phyloP scores from a whole-genome alignment of 2,797 vertebrate species.

The Gobio occitaniae region DNA sequence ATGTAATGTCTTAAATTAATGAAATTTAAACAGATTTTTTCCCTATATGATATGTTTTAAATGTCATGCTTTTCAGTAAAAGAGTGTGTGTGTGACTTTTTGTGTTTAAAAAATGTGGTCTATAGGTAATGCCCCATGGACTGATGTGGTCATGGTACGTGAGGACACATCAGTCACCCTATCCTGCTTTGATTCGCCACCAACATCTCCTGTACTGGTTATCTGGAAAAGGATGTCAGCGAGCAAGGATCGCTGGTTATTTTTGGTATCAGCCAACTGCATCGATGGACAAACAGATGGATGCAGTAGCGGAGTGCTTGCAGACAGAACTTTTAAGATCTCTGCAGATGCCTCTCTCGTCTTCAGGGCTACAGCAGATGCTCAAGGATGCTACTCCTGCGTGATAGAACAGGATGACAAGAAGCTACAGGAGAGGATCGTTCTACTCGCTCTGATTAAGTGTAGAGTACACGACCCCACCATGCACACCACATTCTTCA shows the following conservation, averaged over 20 bases:
- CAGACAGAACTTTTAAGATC: constrained; percentile 66
- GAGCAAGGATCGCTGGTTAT: constrained; percentile 60
- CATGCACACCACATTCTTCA: background rate
- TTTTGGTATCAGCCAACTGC: constrained; percentile 69
- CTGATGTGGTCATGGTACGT: constrained; percentile 69
- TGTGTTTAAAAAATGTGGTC: background rate
- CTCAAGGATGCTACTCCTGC: constrained; percentile 74
- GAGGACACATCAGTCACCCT: constrained; percentile 63
- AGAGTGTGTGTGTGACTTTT: background rate
- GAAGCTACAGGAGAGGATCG: constrained; percentile 63
- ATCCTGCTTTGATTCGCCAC: constrained; percentile 65
- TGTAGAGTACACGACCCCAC: constrained; percentile 63
- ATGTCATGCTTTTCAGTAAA: no score
- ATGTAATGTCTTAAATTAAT: no score
- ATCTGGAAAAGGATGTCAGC: constrained; percentile 70
- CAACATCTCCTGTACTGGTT: constrained; percentile 55
- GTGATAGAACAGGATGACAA: constrained; percentile 59
- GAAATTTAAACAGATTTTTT: no score
- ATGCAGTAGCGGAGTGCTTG: constrained; percentile 58
- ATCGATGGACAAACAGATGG: constrained; percentile 52
- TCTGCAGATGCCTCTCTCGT: constrained; percentile 71
- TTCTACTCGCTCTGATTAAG: constrained; percentile 74
- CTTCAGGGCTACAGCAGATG: constrained; percentile 64
- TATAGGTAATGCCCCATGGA: constrained; percentile 65
- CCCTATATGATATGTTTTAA: no score